Evolutionary conservation across 2,113 vertebrate genomes (phyloP).

Genomic region (Pagrus major): DNA sequence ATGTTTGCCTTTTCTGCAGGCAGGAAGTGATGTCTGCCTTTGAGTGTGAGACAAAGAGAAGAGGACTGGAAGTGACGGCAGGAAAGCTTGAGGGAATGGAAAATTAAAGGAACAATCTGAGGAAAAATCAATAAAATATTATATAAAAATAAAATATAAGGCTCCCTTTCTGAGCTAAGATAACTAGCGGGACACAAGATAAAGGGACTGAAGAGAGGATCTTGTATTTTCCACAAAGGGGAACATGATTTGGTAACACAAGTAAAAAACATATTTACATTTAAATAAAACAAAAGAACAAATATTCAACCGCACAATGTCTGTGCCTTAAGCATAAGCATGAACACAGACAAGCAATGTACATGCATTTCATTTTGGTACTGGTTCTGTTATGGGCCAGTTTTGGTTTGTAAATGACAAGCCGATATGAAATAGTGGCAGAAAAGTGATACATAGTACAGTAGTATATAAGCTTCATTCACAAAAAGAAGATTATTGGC

Average conservation of each 20-base stretch:
- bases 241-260: constrained; percentile 41
- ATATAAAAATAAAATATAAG: constrained; percentile 64
- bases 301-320: constrained; percentile 36
- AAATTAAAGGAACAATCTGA: constrained; percentile 32
- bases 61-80: constrained; percentile 10
- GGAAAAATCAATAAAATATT: constrained; percentile 43
- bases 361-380: constrained; percentile 72
- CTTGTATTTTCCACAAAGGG: constrained; percentile 10
- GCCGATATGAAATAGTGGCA: constrained; percentile 31
- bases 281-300: constrained; percentile 58
- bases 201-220: not conserved
- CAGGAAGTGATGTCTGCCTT: constrained; percentile 61
- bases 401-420: constrained; percentile 36
- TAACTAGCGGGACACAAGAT: not conserved
- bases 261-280: constrained; percentile 46
- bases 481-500: constrained; percentile 41
- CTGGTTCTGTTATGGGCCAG: constrained; percentile 27
- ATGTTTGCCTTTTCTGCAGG: constrained; percentile 50
- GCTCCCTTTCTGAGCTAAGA: constrained; percentile 47
- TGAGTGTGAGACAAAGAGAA: constrained; percentile 33
- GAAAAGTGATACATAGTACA: constrained; percentile 28
- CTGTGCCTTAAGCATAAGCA: constrained; percentile 44
- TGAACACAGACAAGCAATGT: constrained; percentile 54
- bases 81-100: not conserved
- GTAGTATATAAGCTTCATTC: constrained; percentile 40